Percentiles rank a stretch among this genome's conserved stretches.
Conservation (phyloP, 2,797 vertebrate genomes). For the Acestrorhynchus altus region DNA sequence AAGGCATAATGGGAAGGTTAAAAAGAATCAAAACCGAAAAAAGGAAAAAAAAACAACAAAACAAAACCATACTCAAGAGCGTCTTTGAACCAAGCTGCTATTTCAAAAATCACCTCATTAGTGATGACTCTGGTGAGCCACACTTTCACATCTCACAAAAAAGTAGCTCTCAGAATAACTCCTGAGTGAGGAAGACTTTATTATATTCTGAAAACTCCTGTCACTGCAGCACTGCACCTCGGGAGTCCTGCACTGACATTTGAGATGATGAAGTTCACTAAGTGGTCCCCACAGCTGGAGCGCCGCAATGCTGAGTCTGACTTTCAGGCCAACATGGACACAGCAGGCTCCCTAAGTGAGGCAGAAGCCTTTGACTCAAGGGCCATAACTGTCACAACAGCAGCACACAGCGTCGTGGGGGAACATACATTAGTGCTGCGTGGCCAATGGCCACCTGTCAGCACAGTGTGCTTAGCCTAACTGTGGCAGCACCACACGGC, state of each 20-base stretch:
- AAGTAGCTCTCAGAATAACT: conserved; percentile 18
- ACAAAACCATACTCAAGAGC: neutral
- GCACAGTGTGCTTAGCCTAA: neutral
- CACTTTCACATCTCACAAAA: neutral
- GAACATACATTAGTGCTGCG: neutral
- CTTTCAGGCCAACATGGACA: conserved; percentile 13
- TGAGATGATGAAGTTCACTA: conserved; percentile 39
- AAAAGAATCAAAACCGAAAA: neutral
- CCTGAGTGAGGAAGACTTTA: conserved; percentile 27
- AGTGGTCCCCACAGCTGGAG: conserved; percentile 37
- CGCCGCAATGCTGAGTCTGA: conserved; percentile 31
- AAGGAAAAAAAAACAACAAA: neutral
- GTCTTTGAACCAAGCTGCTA: neutral
- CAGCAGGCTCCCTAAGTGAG: neutral
- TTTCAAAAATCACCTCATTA: conserved; percentile 17
- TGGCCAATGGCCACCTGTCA: neutral
- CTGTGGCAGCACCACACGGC: too few relatives aligned
- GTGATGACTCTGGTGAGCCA: neutral
- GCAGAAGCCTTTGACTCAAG: neutral
- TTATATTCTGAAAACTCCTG: conserved; percentile 36
- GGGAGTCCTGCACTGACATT: conserved; percentile 47
- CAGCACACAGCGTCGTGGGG: neutral
- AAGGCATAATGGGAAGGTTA: neutral
- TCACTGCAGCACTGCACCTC: conserved; percentile 19
- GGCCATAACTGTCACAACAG: conserved; percentile 1